Base-by-base conservation (phyloP, 2,888 invertebrate species). In the Taphrorychus bicolor region DNA sequence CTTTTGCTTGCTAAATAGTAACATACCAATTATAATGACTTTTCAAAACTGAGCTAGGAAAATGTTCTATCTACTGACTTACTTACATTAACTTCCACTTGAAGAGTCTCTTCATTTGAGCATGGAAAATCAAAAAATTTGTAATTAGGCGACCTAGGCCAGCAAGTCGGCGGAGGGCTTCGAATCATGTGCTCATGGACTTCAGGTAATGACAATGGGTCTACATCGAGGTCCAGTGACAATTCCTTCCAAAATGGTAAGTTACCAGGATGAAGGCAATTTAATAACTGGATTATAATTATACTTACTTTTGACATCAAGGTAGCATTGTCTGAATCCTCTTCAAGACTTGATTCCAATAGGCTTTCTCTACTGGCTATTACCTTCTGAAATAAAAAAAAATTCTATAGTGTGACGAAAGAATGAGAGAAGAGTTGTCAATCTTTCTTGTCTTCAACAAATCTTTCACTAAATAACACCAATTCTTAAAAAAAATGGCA, bases 131-230 rank as follows among this genome's bases (percentile, higher is more conserved):
- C 84, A 76, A 88, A 87, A 61, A 85, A 81, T 73, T 79, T 81
- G 73, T 82, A 84, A 76, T 83, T 84, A n/a, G 87, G 86, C 42
- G 86, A 85, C 73, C 85, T 84, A 22, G 91, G 90, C 91, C 92
- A 91, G 71, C 88, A 88, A 17, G 88, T 91, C 0, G 93, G 93
- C 2, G 93, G 93, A 22, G 93, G 93, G 72, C 91, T 92, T 68
- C 93, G 84, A 57, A 93, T 92, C 86, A 93, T 88, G 78, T 93
- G 92, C 77, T 93, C 91, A 76, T 93, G 93, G 62, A 92, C 89
- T 81, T 92, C 92, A 70, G 91, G 91, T 68, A 92, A 82, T 19
- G 90, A 89, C 71, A 91, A 79, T 0, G 91, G 91, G 79, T 92
- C 91, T 54, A 89, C 87, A 77, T 91, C 90, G 16, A 85, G 74